Percentiles rank a stretch among this genome's conserved stretches.
Conservation (phyloP, 2,113 vertebrate genomes). For the Lonchura striata region DNA sequence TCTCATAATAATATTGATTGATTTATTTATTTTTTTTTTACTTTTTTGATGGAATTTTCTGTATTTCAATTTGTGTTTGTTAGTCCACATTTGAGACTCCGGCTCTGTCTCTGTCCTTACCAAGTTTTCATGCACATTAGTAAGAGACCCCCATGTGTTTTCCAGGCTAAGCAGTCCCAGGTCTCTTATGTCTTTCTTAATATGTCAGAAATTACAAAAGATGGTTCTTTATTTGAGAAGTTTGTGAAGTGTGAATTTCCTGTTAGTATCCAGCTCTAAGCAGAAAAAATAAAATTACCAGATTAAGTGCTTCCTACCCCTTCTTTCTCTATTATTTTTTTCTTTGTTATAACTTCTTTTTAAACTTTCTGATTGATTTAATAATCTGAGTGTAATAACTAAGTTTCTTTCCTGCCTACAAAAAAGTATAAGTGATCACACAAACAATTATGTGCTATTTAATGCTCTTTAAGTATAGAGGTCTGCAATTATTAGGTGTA, state of each 20-base stretch:
- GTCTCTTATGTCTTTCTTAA: not conserved
- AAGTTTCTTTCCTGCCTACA: constrained; percentile 35
- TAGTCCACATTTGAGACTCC: not conserved
- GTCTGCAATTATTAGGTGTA: constrained; percentile 1
- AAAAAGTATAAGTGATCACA: constrained; percentile 32
- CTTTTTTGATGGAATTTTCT: not conserved
- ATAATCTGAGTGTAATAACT: constrained; percentile 31
- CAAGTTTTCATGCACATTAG: not conserved
- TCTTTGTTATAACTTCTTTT: not conserved
- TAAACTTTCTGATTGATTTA: constrained; percentile 41
- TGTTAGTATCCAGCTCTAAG: not conserved
- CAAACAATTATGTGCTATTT: constrained; percentile 54
- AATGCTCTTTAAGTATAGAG: constrained; percentile 2
- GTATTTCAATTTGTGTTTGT: not conserved
- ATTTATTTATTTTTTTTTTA: not conserved
- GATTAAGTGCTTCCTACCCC: not conserved
- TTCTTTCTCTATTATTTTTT: not conserved
- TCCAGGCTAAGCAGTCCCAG: not conserved
- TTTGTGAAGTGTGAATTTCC: not conserved
- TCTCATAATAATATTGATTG: not conserved
- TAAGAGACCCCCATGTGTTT: not conserved
- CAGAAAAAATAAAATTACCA: not conserved
- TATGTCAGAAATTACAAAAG: not conserved
- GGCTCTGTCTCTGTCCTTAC: not conserved
- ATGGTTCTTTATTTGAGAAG: not conserved